A percentile compares a stretch with the other conserved stretches of the same genome.
Conservation (phyloP, 2,113 vertebrate species). For the Scomber japonicus region DNA sequence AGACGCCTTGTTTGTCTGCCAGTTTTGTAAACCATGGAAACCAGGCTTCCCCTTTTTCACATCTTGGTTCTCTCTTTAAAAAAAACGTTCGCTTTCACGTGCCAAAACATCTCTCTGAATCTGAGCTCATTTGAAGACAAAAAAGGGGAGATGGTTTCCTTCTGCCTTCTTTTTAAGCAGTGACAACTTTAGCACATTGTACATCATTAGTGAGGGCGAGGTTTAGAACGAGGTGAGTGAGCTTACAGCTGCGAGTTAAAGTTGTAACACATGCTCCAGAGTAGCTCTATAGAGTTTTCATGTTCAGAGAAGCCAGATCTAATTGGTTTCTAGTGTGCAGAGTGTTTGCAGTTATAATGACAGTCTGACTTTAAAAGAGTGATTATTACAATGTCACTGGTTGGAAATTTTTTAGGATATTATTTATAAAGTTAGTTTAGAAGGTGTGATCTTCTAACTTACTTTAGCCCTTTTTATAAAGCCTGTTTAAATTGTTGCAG, state of each 20-base stretch:
- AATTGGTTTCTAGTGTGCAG: constrained; percentile 35
- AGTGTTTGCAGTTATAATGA: constrained; percentile 17
- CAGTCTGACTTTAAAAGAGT: constrained; percentile 13
- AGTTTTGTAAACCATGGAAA: constrained; percentile 60
- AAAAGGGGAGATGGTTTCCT: constrained; percentile 27
- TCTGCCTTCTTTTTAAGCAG: constrained; percentile 26
- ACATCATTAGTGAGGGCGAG: constrained; percentile 50
- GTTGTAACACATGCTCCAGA: constrained; percentile 15
- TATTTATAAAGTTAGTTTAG: constrained; percentile 27
- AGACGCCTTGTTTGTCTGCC: constrained; percentile 65
- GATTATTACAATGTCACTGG: constrained; percentile 12
- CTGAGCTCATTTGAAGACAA: constrained; percentile 50
- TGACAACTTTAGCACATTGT: constrained; percentile 24
- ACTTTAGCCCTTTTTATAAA: not conserved
- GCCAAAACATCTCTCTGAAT: constrained; percentile 51
- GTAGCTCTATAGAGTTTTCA: not conserved
- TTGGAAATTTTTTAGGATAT: constrained; percentile 12
- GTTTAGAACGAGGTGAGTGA: constrained; percentile 38
- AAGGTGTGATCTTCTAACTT: not conserved
- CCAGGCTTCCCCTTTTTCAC: constrained; percentile 56
- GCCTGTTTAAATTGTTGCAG: too few relatives aligned
- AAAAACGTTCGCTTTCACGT: constrained; percentile 40
- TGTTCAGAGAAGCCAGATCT: not conserved
- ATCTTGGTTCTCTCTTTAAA: constrained; percentile 49
- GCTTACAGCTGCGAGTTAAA: constrained; percentile 37